phyloP scores from a whole-genome alignment of 2,113 vertebrate genomes.

The Sphyrna mokarran region DNA sequence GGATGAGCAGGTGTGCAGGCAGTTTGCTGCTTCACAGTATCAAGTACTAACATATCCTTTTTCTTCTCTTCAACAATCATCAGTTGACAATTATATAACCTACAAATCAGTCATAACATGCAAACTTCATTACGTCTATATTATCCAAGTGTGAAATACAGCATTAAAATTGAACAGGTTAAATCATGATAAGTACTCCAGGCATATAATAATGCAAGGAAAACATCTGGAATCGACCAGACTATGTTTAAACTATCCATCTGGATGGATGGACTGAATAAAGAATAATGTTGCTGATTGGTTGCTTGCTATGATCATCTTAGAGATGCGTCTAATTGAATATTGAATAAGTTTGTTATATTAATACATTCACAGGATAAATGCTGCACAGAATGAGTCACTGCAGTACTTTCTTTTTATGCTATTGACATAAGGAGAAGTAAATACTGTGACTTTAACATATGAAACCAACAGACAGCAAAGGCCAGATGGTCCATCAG shows the following conservation, averaged over 20 bases:
- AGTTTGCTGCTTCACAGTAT: slow-evolving; percentile 20
- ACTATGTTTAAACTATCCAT: not conserved
- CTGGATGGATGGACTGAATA: not conserved
- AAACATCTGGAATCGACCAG: not conserved
- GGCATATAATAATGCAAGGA: not conserved
- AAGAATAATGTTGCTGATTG: not conserved
- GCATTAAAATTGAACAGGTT: not conserved
- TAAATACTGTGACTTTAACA: not conserved
- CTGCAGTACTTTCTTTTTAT: not conserved
- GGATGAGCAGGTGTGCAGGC: not conserved
- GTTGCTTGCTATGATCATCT: slow-evolving; percentile 3
- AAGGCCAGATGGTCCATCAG: not conserved
- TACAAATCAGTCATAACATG: not conserved
- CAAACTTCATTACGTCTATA: slow-evolving; percentile 5
- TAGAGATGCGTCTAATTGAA: not conserved
- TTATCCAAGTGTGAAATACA: slow-evolving; percentile 8
- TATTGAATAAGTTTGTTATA: not conserved
- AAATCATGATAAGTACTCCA: not conserved
- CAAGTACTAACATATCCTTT: not conserved
- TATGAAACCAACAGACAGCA: not conserved
- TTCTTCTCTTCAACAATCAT: not conserved
- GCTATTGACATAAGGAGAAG: not conserved
- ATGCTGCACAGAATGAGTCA: not conserved
- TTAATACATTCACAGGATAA: not conserved
- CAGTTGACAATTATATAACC: slow-evolving; percentile 13